phyloP scores from a whole-genome alignment of 2,113 vertebrate genomes.

The Elaphurus davidianus region DNA sequence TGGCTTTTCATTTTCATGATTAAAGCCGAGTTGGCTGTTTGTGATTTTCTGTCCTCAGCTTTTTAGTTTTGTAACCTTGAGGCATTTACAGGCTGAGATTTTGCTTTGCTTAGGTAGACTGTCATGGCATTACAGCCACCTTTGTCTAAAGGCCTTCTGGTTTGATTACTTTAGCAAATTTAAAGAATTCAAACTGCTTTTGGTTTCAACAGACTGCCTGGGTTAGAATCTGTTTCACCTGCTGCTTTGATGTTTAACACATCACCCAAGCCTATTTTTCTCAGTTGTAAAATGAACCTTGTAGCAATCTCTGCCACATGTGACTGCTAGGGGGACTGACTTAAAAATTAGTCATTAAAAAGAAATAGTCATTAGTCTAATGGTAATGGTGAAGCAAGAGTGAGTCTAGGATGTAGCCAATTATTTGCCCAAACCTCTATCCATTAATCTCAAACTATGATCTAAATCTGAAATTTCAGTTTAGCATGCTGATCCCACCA shows the following conservation, averaged over 20 bases:
- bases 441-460: neutral
- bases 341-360: neutral
- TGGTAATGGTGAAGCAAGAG: neutral
- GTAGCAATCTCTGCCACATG: neutral
- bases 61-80: neutral
- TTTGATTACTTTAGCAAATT: neutral
- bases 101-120: neutral
- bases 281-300: neutral
- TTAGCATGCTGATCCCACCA: neutral
- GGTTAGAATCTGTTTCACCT: neutral
- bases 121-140: neutral
- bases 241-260: neutral
- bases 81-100: neutral
- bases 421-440: neutral
- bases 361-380: neutral
- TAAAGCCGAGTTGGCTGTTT: neutral
- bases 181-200: neutral
- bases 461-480: neutral
- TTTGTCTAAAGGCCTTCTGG: neutral
- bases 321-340: neutral
- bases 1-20: neutral
- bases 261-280: neutral
- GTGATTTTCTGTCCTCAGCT: neutral
- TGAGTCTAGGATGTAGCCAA: neutral
- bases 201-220: neutral